Conservation (phyloP, 2,888 invertebrate genomes). For the Lagria hirta region DNA sequence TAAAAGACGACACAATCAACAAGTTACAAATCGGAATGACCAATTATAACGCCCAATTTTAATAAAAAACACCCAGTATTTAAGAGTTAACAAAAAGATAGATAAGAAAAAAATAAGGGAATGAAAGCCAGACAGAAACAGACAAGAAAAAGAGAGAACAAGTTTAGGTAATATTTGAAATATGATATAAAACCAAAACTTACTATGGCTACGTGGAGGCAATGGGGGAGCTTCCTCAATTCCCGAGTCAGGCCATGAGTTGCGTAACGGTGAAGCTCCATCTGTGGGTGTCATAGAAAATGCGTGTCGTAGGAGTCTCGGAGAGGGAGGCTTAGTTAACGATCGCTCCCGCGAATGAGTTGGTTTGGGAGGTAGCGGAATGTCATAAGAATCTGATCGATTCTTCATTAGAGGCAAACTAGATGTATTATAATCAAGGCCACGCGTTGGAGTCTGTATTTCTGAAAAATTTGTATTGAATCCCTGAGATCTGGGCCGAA, state of each 20-base stretch:
- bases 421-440: conserved; percentile 51
- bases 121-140: no score
- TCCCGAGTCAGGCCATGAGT: conserved; percentile 61
- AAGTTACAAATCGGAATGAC: no score
- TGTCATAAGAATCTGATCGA: conserved; percentile 47
- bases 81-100: no score
- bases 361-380: conserved; percentile 58
- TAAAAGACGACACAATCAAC: no score
- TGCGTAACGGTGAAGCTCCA: conserved; percentile 57
- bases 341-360: conserved; percentile 54
- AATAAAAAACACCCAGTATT: no score
- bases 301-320: conserved; percentile 56
- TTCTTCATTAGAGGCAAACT: conserved; percentile 54
- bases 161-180: no score
- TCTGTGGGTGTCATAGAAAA: conserved; percentile 57
- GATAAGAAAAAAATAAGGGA: no score
- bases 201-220: conserved; percentile 77
- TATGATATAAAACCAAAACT: no score
- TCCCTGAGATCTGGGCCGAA: conserved; percentile 62
- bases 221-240: conserved; percentile 72
- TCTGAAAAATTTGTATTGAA: conserved; percentile 54
- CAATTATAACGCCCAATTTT: no score
- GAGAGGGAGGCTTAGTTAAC: conserved; percentile 60
- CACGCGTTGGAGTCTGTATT: conserved; percentile 52
- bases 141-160: no score